Evolutionary conservation across 2,797 vertebrate species (phyloP), one percentile per base, ranked within the genome.

Genomic region (Urocyon cinereoargenteus): DNA sequence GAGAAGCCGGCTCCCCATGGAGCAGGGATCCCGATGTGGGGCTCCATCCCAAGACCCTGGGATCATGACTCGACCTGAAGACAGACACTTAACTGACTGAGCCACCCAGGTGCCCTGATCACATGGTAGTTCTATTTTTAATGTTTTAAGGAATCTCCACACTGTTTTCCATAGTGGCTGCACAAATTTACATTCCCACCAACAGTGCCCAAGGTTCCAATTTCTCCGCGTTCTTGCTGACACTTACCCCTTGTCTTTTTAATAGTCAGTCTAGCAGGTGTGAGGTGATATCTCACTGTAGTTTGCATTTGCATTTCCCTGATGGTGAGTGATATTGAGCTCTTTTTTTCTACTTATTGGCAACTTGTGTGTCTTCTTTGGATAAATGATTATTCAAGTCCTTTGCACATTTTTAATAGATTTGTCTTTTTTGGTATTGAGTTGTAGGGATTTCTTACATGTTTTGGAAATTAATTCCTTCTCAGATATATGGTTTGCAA

Each of bases 161-260:
- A 24, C 8, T 5, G 13, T 31, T 83, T 62, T 62, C 57, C 36
- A 40, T 19, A 4, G 24, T 7, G 19, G 15, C 81, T 45, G 22
- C 57, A 18, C 34, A 36, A 45, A 4, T 19, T 45, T 28, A 2
- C 36, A 45, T 62, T 45, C 26, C 34, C 34, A 28, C 16, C 57
- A 62, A 28, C 5, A 11, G 36, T 62, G 2, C 3, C 9, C 0
- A 4, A 45, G 57, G 64, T 36, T 18, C 26, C 10, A 13, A 13
- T 40, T 70, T 28, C 51, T 55, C 51, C 13, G 70, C 8, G 31
- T 12, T 40, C 26, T 62, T 6, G 2, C 26, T 12, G 8, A 64
- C 26, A n/a, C 28, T 49, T 14, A 36, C 16, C 55, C 34, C 53
- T 22, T 64, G 18, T n/a, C 40, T 64, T 64, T 45, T 15, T 49